phyloP scores from a whole-genome alignment of 2,888 invertebrate genomes.

The Synanthedon andrenaeformis region DNA sequence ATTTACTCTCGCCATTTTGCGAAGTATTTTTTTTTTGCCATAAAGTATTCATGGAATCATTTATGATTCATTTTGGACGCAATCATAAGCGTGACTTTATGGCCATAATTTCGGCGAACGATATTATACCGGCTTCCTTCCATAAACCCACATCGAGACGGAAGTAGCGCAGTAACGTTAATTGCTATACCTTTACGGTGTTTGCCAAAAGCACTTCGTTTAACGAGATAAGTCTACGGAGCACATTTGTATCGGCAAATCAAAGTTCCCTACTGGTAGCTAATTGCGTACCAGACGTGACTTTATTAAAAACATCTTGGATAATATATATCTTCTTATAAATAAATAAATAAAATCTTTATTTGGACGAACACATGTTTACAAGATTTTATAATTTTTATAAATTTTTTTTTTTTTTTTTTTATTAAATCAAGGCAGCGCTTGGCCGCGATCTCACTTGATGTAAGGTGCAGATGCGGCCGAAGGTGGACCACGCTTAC shows the following conservation, averaged over 20 bases:
- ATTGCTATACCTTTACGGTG: conserved; percentile 36
- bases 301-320: too few species aligned
- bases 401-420: too few species aligned
- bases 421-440: too few species aligned
- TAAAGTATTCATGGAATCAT: not conserved
- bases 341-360: too few species aligned
- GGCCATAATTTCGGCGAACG: conserved; percentile 15
- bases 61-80: not conserved
- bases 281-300: not conserved
- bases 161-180: conserved; percentile 21
- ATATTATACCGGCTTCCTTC: conserved; percentile 16
- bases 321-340: too few species aligned
- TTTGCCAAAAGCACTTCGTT: conserved; percentile 37
- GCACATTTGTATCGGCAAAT: not conserved
- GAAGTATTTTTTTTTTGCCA: not conserved
- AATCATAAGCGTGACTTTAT: conserved; percentile 20
- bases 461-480: too few species aligned
- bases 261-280: not conserved
- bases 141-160: conserved; percentile 17
- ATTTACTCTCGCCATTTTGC: too few species aligned
- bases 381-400: too few species aligned
- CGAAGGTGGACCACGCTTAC: too few species aligned
- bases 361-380: too few species aligned
- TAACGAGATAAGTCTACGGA: conserved; percentile 25
- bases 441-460: too few species aligned